A percentile compares a stretch with the other conserved stretches of the same genome.
Evolutionary conservation across 2,797 vertebrate genomes (phyloP).

Genomic region (Pipistrellus pygmaeus): DNA sequence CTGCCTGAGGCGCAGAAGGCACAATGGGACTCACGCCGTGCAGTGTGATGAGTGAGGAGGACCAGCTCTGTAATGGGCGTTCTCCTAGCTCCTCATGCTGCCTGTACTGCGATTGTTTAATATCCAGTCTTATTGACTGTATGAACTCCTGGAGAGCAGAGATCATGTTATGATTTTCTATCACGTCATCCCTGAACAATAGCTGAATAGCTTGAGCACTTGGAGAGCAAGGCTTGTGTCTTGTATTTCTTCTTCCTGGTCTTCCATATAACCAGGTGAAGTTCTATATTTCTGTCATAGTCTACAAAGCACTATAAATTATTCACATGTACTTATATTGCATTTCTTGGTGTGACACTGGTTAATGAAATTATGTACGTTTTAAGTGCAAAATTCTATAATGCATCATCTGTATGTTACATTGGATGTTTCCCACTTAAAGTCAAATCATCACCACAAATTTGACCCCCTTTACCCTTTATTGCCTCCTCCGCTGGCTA

Average conservation of each 20-base stretch:
- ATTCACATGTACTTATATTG: background rate
- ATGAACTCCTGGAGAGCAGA: background rate
- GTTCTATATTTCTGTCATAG: background rate
- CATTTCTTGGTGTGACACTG: background rate
- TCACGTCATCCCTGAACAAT: background rate
- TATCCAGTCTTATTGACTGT: background rate
- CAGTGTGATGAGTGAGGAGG: rapidly evolving
- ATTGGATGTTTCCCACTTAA: background rate
- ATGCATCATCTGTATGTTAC: background rate
- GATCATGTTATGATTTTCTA: rapidly evolving
- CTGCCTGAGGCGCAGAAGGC: background rate
- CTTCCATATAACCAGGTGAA: background rate
- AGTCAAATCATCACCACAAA: background rate
- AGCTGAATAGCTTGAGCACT: background rate
- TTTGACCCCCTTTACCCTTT: background rate
- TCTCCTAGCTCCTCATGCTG: rapidly evolving
- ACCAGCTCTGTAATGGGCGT: rapidly evolving
- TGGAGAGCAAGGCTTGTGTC: background rate
- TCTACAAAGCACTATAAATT: background rate
- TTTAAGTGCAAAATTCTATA: background rate
- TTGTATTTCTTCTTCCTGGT: background rate
- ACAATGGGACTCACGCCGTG: background rate
- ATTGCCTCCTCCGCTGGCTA: background rate
- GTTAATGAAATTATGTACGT: background rate
- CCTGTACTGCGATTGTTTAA: too few relatives aligned